Evolutionary conservation across 2,113 vertebrate species (phyloP), one percentile per base, ranked within the genome.

Genomic region (Tupaia tana): DNA sequence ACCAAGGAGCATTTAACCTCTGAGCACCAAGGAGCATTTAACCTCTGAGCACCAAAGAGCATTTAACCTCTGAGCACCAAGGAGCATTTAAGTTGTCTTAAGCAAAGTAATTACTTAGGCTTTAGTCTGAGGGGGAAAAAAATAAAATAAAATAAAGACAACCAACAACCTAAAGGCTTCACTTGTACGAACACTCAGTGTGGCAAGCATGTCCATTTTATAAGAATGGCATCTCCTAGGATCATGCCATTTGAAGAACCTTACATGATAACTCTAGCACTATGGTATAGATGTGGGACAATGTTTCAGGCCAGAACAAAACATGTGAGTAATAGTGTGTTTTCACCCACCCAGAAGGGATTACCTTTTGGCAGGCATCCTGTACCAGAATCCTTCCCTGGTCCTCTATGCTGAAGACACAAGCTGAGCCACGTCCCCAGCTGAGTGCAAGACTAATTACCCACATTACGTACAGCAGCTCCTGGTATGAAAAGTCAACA

Each of bases 341-440:
- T 96, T 94, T 67, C n/a, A 66, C 15, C 25, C 0, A 0, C n/a
- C 22, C 31, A 77, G 4, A 19, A 61, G 43, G 75, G 59, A 54
- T 71, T 85, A n/a, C 58, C 10, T 1, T 34, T 93, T 95, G 93
- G 91, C 88, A 59, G 59, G 59, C 59, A 70, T 89, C 73, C 78
- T 12, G 2, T 13, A 5, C 14, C 25, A 70, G 81, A 87, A 91
- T 79, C 73, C 63, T 27, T 75, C 27, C 34, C 70, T 31, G 22
- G 52, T 64, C 86, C 66, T 89, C 70, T 89, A 91, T 83, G 34
- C 80, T 94, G 52, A 89, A 89, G 83, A 96, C 89, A 67, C 91
- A 93, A 94, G 70, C 75, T 34, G 9, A 86, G 78, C 52, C 12
- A 12, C 86, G 83, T 9, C 78, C 86, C 78, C 64, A 63, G 0